Evolutionary conservation across 1,140 invertebrate genomes (phyloP).

Genomic region (Pogonomyrmex barbatus): DNA sequence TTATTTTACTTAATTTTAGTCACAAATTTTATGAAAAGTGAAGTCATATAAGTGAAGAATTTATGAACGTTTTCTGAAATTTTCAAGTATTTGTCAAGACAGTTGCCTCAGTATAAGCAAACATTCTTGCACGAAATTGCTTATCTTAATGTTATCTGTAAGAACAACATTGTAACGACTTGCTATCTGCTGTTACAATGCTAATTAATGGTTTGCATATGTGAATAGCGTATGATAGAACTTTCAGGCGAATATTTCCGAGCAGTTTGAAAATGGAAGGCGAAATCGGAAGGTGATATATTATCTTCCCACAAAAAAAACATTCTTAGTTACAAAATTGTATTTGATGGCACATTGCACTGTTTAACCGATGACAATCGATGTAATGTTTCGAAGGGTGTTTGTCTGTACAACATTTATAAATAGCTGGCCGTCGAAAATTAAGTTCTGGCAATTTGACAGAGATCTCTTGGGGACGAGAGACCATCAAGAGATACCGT

Average conservation of each 20-base stretch:
- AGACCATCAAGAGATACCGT: not conserved
- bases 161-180: not conserved
- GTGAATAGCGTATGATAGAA: no score
- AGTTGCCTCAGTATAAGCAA: no score
- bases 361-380: slow-evolving; percentile 42
- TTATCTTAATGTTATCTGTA: slow-evolving; percentile 33
- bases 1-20: not conserved
- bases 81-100: slow-evolving; percentile 3
- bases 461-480: slow-evolving; percentile 4
- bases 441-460: slow-evolving; percentile 47
- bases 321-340: not conserved
- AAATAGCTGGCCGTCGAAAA: slow-evolving; percentile 48
- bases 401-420: slow-evolving; percentile 49
- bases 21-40: not conserved
- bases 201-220: not conserved
- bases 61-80: not conserved
- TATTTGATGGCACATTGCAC: slow-evolving; percentile 16
- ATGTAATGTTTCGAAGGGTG: not conserved
- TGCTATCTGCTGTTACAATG: slow-evolving; percentile 18
- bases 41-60: not conserved
- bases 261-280: no score
- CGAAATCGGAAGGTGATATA: no score
- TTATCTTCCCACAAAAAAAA: no score
- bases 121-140: not conserved
- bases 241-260: not conserved